These are phyloP conservation scores for Typhlichthys eigenmanni DNA, from an alignment of 2,797 vertebrate species.

Conservation along the genomic window DNA sequence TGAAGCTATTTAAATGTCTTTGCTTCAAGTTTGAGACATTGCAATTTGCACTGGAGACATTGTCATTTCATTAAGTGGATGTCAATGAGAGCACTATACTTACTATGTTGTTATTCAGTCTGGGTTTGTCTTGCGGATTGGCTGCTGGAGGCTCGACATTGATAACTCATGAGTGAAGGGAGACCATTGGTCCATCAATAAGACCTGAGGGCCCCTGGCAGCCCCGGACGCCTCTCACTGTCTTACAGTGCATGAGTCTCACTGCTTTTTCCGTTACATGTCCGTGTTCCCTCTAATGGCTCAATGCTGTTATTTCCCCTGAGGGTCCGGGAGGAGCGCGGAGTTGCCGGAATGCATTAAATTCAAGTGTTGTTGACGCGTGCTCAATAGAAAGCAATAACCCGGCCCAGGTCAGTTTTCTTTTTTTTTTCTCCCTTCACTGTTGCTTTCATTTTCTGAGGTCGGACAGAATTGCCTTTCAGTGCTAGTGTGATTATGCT, in stretches of 20 bases:
- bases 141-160: constrained; percentile 28
- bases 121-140: neutral
- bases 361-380: constrained; percentile 76
- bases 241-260: constrained; percentile 48
- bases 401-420: constrained; percentile 52
- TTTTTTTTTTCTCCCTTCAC: neutral
- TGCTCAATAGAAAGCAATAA: constrained; percentile 78
- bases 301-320: constrained; percentile 78
- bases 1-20: too few relatives aligned
- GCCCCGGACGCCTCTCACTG: constrained; percentile 16
- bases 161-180: constrained; percentile 36
- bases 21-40: too few relatives aligned
- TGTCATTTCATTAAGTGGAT: too few relatives aligned
- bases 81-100: too few relatives aligned
- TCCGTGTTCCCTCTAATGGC: constrained; percentile 68
- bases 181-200: constrained; percentile 11
- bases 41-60: too few relatives aligned
- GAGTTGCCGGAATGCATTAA: constrained; percentile 69
- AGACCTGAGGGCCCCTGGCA: constrained; percentile 10
- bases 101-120: too few relatives aligned
- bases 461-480: constrained; percentile 67
- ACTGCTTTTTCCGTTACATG: constrained; percentile 61
- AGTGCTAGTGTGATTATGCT: constrained; percentile 62
- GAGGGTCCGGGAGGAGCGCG: constrained; percentile 54
- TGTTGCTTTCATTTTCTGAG: constrained; percentile 65